Conservation (phyloP, 2,888 invertebrate species). For the Dryomyza anilis region DNA sequence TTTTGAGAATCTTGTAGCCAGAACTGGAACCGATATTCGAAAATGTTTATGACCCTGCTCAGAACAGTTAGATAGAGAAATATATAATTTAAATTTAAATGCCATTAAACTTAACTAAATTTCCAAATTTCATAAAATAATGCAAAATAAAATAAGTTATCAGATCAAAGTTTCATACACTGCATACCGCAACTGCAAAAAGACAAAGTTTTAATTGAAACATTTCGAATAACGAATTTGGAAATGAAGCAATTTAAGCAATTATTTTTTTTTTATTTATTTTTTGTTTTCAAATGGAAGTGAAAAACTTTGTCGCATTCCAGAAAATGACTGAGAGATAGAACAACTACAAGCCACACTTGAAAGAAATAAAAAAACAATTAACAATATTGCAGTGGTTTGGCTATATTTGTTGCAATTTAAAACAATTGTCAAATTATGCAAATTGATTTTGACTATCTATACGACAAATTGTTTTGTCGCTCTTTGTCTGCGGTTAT, state of each 20-base stretch:
- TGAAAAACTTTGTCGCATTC: neutral
- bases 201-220: neutral
- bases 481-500: neutral
- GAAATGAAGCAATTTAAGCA: neutral
- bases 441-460: slow-evolving; percentile 44
- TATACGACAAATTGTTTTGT: neutral
- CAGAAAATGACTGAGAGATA: neutral
- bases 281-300: slow-evolving; percentile 1
- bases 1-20: no score
- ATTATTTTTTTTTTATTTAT: neutral
- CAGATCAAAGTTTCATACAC: no score
- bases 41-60: no score
- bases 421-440: slow-evolving; percentile 59
- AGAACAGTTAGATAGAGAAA: no score
- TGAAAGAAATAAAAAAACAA: neutral
- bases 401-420: slow-evolving; percentile 46
- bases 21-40: no score
- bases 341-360: no score
- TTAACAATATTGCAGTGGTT: slow-evolving; percentile 10
- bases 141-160: no score
- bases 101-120: no score
- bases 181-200: no score
- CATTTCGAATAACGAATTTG: neutral
- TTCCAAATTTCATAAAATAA: no score
- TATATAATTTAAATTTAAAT: no score